These are phyloP conservation scores for Amblyornis subalaris DNA, from an alignment of 2,113 vertebrate species.

Conservation along the genomic window DNA sequence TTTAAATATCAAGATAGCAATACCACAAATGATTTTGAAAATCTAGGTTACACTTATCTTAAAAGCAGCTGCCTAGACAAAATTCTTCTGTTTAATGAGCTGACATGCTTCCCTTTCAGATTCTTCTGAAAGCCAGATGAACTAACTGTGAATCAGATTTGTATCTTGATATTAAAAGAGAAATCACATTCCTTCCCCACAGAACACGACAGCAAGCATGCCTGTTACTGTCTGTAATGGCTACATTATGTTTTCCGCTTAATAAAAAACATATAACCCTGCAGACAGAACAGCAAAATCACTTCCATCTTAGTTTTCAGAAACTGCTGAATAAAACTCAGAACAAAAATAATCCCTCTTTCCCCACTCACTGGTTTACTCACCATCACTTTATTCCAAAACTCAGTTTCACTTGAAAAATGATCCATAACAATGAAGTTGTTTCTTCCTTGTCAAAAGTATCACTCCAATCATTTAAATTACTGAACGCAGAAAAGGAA, in stretches of 20 bases:
- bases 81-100: not conserved
- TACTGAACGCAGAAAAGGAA: conserved; percentile 43
- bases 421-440: conserved; percentile 61
- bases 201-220: not conserved
- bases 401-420: conserved; percentile 63
- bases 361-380: conserved; percentile 61
- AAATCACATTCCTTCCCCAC: conserved; percentile 2
- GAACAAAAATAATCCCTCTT: conserved; percentile 24
- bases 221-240: conserved; percentile 28
- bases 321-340: conserved; percentile 57
- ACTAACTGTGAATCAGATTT: conserved; percentile 7
- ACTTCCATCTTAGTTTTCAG: conserved; percentile 59
- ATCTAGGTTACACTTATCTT: not conserved
- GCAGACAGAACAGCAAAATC: conserved; percentile 45
- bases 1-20: not conserved
- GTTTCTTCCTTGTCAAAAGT: conserved; percentile 51
- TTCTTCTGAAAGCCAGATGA: not conserved
- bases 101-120: not conserved
- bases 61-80: conserved; percentile 11
- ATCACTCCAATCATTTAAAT: conserved; percentile 39
- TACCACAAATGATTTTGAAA: not conserved
- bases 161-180: conserved; percentile 2
- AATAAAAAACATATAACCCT: conserved; percentile 52
- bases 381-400: conserved; percentile 73
- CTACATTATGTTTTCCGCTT: conserved; percentile 37